These are phyloP conservation scores for Nicator chloris DNA, from an alignment of 2,113 vertebrate genomes.

Conservation along the genomic window DNA sequence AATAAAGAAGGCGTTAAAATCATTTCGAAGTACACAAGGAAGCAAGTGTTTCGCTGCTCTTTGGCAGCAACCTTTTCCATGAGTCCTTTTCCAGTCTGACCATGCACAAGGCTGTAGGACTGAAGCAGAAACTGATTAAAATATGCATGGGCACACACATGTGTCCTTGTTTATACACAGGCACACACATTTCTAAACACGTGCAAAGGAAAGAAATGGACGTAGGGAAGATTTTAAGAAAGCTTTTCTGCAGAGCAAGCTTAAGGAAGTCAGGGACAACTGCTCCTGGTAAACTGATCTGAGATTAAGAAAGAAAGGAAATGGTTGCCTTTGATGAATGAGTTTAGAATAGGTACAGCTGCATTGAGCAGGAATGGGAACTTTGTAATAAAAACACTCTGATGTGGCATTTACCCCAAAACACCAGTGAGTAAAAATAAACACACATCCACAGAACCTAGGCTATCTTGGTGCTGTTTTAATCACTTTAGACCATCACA, in stretches of 20 bases:
- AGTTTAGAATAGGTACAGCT: conserved; percentile 46
- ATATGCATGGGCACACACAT: background rate
- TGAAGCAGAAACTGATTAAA: background rate
- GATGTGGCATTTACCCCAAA: conserved; percentile 36
- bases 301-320: conserved; percentile 40
- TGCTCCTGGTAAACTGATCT: background rate
- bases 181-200: background rate
- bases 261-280: conserved; percentile 24
- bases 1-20: background rate
- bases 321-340: conserved; percentile 4
- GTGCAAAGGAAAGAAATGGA: background rate
- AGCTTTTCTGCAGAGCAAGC: background rate
- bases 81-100: background rate
- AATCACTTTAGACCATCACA: background rate
- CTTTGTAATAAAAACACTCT: conserved; percentile 46
- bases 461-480: background rate
- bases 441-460: background rate
- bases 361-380: conserved; percentile 34
- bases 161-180: background rate
- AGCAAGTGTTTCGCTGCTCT: rapidly evolving
- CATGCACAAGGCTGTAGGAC: background rate
- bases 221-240: background rate
- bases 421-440: conserved; percentile 35
- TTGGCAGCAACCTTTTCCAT: background rate
- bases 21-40: background rate